Percentiles rank a stretch among this genome's conserved stretches.
Conservation (phyloP, 2,888 invertebrate species). For the Drosophila atroscutellata region DNA sequence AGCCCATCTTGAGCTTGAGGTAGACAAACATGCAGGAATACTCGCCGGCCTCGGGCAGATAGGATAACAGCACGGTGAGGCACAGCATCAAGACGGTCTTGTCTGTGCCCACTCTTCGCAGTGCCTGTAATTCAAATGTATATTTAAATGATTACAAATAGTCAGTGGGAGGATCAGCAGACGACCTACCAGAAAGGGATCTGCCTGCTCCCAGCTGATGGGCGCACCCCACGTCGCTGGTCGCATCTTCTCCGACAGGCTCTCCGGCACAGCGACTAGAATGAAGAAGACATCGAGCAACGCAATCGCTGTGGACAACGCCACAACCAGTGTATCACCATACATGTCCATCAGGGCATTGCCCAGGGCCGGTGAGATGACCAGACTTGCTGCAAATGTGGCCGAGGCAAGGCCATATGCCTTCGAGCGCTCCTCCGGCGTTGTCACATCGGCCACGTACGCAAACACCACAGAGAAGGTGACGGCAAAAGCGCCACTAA, state of each 20-base stretch:
- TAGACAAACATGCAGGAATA: conserved; percentile 99
- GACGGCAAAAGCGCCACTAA: conserved; percentile 99
- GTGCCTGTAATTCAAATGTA: conserved; percentile 85
- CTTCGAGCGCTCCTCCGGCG: conserved; percentile 96
- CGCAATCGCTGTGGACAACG: conserved; percentile 97
- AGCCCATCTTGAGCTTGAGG: conserved; percentile 98
- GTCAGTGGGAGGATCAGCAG: too few species aligned
- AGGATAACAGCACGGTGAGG: conserved; percentile 98
- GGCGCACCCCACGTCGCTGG: conserved; percentile 93
- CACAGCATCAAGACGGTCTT: conserved; percentile 98
- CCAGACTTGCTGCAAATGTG: conserved; percentile 99
- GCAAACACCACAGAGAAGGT: conserved; percentile 99
- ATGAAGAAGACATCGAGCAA: conserved; percentile 99
- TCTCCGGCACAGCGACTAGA: conserved; percentile 98
- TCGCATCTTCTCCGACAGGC: conserved; percentile 96
- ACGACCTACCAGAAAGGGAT: conserved; percentile 93
- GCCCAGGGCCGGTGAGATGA: conserved; percentile 98
- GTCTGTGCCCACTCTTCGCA: conserved; percentile 96
- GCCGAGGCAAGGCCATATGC: conserved; percentile 99
- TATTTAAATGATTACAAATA: background rate
- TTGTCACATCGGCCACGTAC: conserved; percentile 99
- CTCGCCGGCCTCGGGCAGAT: conserved; percentile 99
- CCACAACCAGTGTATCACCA: conserved; percentile 94
- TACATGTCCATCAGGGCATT: conserved; percentile 94
- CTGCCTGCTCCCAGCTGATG: conserved; percentile 98